Base-by-base conservation (phyloP, 1,140 invertebrate genomes). In the Adoxophyes honmai region DNA sequence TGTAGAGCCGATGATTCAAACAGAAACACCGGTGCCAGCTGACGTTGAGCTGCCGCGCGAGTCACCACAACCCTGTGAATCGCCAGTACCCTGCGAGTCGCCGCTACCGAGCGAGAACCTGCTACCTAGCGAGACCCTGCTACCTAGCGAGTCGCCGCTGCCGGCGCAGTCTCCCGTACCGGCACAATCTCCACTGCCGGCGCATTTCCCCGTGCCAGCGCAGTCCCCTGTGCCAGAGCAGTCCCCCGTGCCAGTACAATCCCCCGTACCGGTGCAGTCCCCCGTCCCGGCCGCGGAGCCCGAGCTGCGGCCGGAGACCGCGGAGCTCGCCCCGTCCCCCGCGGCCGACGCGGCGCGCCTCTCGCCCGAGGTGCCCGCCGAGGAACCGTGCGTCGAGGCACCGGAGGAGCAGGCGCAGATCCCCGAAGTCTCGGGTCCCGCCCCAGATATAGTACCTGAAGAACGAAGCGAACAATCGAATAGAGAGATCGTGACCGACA, bases 401-500 rank as follows among this genome's bases (percentile, higher is more conserved):
- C 28, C 11, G 0, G 34, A n/a, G 10, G 39, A 48, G 10, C 28
- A 13, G 16, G 0, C 38, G 39, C 55, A 18, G 13, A 34, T 44
- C 11, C 14, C 33, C 39, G 64, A 68, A n/a, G 52, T 57, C 9
- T 48, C 59, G 15, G 74, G 70, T 8, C 77, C 81, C 11, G 65
- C 84, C 6, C 81, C 84, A 33, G 84, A 85, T 28, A 63, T 85
- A 8, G 69, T 85, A n/a, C 75, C 84, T 10, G 77, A 81, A 4
- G 67, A 75, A 35, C 69, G 68, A 7, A 44, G 34, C 14, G 61
- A 59, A 9, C 33, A 53, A 11, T 1, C 15, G n/a, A 72, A 71
- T 36, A 55, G 69, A 18, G 81, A 81, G 38, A 70, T 83, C 58
- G 75, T 86, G 54, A 86, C 81, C 11, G 83, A 86, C 35, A 77